phyloP scores from a whole-genome alignment of 2,888 invertebrate genomes.

The Ophion ellenae region DNA sequence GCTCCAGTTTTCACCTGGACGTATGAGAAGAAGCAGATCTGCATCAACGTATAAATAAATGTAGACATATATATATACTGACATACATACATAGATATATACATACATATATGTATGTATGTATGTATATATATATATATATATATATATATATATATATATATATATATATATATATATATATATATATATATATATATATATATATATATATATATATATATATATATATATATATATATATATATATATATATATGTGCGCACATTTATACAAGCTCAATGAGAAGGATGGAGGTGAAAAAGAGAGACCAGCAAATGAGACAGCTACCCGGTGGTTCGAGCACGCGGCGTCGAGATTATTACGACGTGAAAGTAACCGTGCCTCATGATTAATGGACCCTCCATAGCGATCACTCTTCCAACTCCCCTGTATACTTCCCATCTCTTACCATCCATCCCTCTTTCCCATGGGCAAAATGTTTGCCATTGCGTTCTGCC shows the following conservation, averaged over 20 bases:
- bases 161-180: neutral
- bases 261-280: neutral
- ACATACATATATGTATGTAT: too few relatives aligned
- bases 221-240: neutral
- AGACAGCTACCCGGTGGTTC: slow-evolving; percentile 51
- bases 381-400: slow-evolving; percentile 77
- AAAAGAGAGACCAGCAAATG: slow-evolving; percentile 55
- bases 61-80: neutral
- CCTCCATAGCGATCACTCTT: slow-evolving; percentile 68
- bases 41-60: neutral
- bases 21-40: neutral
- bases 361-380: slow-evolving; percentile 75
- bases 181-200: too few relatives aligned
- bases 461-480: slow-evolving; percentile 13
- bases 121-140: too few relatives aligned
- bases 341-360: slow-evolving; percentile 70
- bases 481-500: slow-evolving; percentile 42
- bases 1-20: slow-evolving; percentile 11
- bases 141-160: neutral
- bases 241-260: neutral
- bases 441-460: slow-evolving; percentile 17
- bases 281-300: slow-evolving; percentile 11
- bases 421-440: slow-evolving; percentile 28
- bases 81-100: too few relatives aligned
- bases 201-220: too few relatives aligned